Base-by-base conservation (phyloP, 2,797 vertebrate genomes). In the Pangasius sanitwongsei region DNA sequence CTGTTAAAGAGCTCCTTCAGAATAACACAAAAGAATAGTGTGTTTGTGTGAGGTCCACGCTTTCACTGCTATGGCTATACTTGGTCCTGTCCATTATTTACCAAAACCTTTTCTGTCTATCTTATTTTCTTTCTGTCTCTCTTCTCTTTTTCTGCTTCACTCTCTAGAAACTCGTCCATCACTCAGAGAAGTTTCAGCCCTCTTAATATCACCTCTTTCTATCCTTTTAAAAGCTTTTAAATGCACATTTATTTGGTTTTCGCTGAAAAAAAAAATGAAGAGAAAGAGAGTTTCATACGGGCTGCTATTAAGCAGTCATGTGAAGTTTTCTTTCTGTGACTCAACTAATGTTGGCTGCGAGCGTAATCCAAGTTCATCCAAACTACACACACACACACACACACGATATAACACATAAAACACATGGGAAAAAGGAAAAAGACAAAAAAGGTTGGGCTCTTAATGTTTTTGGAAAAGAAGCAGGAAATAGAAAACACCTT, bases 211-310 rank as follows among this genome's bases (percentile, higher is more conserved):
- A 65, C 16, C 15, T 65, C 16, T 11, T 44, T 69, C 53, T 50
- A 23, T 86, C 16, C 20, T 50, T 74, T 67, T 77, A n/a, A 63
- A 88, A 31, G 37, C 11, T 61, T 87, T 74, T 57, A 72, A 78
- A 85, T 74, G 6, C 55, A 50, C 28, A 82, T 18, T 57, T 85
- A 55, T n/a, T 48, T 11, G 23, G 18, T 57, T 75, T 72, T 31
- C 31, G 6, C 25, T 87, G 87, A 67, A 53, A 80, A 86, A 85
- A 85, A 84, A 89, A 92, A 89, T 89, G 92, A 82, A 82, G 81
- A 91, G 89, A 89, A 87, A 72, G 94, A 87, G 92, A 93, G 84
- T 85, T 83, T 75, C 81, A 25, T 20, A 87, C 57, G 55, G 18
- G 50, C 31, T 70, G 61, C 87, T 77, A 89, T 89, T 87, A 90